Percentiles rank a stretch among this genome's conserved stretches.
Conservation (phyloP, 2,797 vertebrate species). For the Aselliscus stoliczkanus region DNA sequence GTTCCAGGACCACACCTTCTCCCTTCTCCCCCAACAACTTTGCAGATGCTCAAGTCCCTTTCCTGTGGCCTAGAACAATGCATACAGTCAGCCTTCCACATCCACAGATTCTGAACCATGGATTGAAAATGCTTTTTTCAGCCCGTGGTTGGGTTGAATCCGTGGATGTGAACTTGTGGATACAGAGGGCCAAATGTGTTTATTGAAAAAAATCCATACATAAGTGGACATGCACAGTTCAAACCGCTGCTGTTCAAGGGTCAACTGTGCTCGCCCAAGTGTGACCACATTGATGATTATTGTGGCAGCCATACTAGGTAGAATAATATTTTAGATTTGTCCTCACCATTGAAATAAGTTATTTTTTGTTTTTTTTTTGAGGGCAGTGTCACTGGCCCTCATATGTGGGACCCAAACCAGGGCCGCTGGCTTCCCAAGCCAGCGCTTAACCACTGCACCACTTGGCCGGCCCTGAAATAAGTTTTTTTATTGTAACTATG, state of each 20-base stretch:
- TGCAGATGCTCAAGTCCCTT: background rate
- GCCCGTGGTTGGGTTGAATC: background rate
- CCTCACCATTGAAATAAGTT: background rate
- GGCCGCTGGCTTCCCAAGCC: too few relatives aligned
- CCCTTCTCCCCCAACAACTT: background rate
- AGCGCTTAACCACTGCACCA: too few relatives aligned
- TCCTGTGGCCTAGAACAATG: background rate
- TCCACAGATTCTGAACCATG: background rate
- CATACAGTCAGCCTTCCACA: background rate
- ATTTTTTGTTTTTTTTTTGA: too few relatives aligned
- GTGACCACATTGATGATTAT: background rate
- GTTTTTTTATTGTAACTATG: background rate
- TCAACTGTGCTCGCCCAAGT: background rate
- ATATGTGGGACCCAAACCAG: too few relatives aligned
- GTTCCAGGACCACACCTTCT: too few relatives aligned
- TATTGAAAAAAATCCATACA: background rate
- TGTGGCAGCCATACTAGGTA: slow-evolving; percentile 25
- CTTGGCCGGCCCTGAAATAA: too few relatives aligned
- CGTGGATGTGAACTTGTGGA: background rate
- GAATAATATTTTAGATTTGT: slow-evolving; percentile 9
- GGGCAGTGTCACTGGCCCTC: too few relatives aligned
- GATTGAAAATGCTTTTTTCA: background rate
- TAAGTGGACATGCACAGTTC: background rate
- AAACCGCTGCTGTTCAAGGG: background rate
- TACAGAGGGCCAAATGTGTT: background rate